A percentile compares a stretch with the other conserved stretches of the same genome.
These are phyloP conservation scores for Flexamia atlantica DNA, from an alignment of 2,888 invertebrate genomes.

Conservation along the genomic window DNA sequence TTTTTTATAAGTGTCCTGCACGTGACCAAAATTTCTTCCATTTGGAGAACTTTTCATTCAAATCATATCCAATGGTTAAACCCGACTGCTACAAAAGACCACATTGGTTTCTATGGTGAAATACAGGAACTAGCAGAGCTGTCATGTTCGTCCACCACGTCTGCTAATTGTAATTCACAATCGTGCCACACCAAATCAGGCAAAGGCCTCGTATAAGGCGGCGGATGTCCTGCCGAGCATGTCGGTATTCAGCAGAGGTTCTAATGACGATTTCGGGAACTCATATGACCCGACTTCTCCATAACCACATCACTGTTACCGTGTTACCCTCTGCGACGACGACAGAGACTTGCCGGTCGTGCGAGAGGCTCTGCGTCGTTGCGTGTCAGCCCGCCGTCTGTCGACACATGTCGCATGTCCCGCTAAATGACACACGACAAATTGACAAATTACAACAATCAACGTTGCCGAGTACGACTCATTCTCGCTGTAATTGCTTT, in stretches of 20 bases:
- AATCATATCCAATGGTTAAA: too few species aligned
- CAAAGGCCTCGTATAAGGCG: neutral
- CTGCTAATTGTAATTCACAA: neutral
- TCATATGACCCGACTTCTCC: too few species aligned
- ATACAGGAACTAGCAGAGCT: too few species aligned
- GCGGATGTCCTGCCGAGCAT: neutral
- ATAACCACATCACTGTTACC: neutral
- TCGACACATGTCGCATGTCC: constrained; percentile 10
- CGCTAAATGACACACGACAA: neutral
- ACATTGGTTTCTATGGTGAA: too few species aligned
- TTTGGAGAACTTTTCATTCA: too few species aligned
- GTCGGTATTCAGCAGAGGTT: neutral
- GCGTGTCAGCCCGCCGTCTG: neutral
- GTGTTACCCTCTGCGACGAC: neutral
- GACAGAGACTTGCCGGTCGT: constrained; percentile 1
- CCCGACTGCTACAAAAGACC: too few species aligned
- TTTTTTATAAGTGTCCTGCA: too few species aligned
- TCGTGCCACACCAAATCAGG: neutral
- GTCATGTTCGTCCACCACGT: neutral
- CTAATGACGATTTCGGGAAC: constrained; percentile 1
- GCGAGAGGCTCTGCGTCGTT: too few species aligned
- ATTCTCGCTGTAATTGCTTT: neutral
- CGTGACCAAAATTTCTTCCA: too few species aligned
- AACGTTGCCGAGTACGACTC: neutral
- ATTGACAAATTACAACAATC: constrained; percentile 18